phyloP scores from a whole-genome alignment of 2,797 vertebrate genomes.

The Gymnocypris eckloni region DNA sequence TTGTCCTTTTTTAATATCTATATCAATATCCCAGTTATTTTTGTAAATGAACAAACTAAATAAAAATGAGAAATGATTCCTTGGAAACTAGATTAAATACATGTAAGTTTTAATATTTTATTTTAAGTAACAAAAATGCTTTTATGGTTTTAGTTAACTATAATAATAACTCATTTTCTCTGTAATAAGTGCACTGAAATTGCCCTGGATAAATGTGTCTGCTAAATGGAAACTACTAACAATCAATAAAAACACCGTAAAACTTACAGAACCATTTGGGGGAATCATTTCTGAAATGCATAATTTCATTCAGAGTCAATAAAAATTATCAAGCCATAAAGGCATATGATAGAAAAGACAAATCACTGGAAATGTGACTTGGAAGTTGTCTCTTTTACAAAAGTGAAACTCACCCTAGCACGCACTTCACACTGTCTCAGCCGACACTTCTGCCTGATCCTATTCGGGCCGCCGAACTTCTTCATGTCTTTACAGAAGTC shows the following conservation, averaged over 20 bases:
- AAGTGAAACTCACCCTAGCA: slow-evolving; percentile 82
- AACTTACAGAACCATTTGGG: background rate
- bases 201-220: background rate
- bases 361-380: background rate
- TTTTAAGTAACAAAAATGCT: background rate
- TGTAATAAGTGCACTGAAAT: background rate
- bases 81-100: no score
- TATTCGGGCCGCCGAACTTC: slow-evolving; percentile 94
- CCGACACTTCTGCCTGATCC: slow-evolving; percentile 93
- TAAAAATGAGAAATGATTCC: no score
- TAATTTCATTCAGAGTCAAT: background rate
- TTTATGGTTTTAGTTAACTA: background rate
- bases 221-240: background rate
- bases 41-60: background rate
- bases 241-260: slow-evolving; percentile 1
- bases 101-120: background rate
- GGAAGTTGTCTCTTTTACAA: background rate
- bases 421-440: slow-evolving; percentile 92
- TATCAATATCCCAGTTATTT: background rate
- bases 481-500: slow-evolving; percentile 98
- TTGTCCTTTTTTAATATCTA: background rate
- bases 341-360: background rate
- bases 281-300: background rate
- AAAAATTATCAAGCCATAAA: background rate
- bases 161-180: background rate